Base-by-base conservation (phyloP, 2,888 invertebrate species). In the Lithophane ornitopus region DNA sequence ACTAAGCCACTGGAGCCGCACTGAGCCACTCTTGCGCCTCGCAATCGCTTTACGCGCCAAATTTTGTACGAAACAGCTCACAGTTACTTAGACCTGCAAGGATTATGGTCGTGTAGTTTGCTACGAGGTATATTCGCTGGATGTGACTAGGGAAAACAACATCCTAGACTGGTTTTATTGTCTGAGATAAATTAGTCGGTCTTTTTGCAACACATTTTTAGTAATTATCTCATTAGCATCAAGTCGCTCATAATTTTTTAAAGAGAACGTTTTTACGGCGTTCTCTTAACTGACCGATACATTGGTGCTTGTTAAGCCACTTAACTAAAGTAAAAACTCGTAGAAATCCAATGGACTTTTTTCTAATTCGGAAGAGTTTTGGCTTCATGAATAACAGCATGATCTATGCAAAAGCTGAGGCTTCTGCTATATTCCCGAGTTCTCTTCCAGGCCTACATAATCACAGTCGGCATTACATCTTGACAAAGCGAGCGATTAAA, bases 401-500 rank as follows among this genome's bases (percentile, higher is more conserved):
- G 49, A 44, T 34, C 14, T 22, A 28, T 41, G n/a, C 41, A 26
- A 34, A 3, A 12, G 19, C 11, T 34, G 8, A 46, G 46, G 56
- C 12, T 26, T 9, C 12, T 58, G 16, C 26, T 26, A 14, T 19
- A 54, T 65, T n/a, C 4, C 14, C 1, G 34, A 22, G 58, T 14
- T 73, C 79, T 28, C 81, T 80, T 86, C 86, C 69, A 86, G 85
- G 19, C 11, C 11, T 22, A 54, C 41, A 69, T 56, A 22, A 75
- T 84, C 85, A 28, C 52, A 74, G 82, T 85, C 82, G 81, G 89
- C 90, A 90, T 91, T 90, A 90, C 88, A 82, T 90, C 89, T 86
- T 82, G 90, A 93, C 94, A 93, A 94, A 94, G 94, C 91, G 89
- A 90, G 86, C 94, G 94, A 94, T 95, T 95, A 95, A 94, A 91